Evolutionary conservation across 1,140 invertebrate genomes (phyloP).

Genomic region (Brachionus rotundiformis): DNA sequence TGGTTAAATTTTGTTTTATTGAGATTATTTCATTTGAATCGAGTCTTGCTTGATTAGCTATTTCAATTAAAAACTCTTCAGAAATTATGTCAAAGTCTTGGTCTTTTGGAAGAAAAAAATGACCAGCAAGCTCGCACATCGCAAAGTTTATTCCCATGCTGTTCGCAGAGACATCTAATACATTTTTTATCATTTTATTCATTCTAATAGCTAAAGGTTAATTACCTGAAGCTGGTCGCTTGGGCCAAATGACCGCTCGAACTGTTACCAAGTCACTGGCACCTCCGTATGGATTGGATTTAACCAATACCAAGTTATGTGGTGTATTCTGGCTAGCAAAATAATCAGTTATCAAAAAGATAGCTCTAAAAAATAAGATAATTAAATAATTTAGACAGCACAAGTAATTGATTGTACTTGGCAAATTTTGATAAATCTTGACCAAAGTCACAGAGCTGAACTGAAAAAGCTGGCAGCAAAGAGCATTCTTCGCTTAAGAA

Average conservation of each 20-base stretch:
- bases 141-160: constrained; percentile 3
- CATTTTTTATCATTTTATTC: too few species aligned
- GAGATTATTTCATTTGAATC: not conserved
- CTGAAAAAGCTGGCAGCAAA: not conserved
- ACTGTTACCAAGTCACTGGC: constrained; percentile 27
- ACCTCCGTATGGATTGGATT: not conserved
- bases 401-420: not conserved
- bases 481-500: not conserved
- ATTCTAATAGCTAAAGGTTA: too few species aligned
- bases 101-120: constrained; percentile 34
- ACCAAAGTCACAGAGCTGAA: constrained; percentile 41
- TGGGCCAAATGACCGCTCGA: constrained; percentile 28
- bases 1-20: not conserved
- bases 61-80: not conserved
- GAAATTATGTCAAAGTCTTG: not conserved
- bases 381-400: not conserved
- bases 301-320: constrained; percentile 27
- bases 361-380: not conserved
- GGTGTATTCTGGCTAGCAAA: not conserved
- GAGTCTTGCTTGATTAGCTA: not conserved
- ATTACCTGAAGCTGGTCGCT: constrained; percentile 7
- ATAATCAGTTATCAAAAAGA: constrained; percentile 4
- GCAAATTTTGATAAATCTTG: constrained; percentile 25
- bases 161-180: not conserved
- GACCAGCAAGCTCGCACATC: constrained; percentile 35